These are phyloP conservation scores for Nasonia oneida DNA, from an alignment of 2,888 invertebrate genomes.

Conservation along the genomic window DNA sequence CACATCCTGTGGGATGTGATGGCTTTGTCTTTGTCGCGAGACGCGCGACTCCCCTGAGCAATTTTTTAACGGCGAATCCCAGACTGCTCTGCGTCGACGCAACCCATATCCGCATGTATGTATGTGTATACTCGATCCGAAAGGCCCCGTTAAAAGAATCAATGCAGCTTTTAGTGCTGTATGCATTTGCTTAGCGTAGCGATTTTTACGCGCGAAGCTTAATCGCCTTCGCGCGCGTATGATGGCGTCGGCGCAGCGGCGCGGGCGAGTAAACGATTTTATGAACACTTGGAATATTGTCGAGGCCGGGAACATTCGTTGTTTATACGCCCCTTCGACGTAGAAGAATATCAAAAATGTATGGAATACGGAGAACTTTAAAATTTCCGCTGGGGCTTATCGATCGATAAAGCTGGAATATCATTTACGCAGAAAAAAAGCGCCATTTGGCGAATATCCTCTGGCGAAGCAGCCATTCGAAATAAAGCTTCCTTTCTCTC, in stretches of 20 bases:
- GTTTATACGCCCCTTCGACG: neutral
- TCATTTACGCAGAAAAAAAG: too few relatives aligned
- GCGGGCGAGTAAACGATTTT: neutral
- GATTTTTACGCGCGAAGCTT: slow-evolving; percentile 1
- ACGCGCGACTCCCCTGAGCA: neutral
- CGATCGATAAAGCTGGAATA: neutral
- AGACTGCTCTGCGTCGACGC: neutral
- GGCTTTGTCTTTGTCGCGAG: slow-evolving; percentile 10
- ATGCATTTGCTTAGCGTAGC: neutral
- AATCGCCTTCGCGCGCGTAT: neutral
- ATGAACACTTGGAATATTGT: slow-evolving; percentile 10
- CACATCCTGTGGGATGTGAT: slow-evolving; percentile 10
- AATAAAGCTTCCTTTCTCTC: neutral
- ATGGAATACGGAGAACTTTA: neutral
- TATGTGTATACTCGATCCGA: neutral
- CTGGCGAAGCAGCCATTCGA: too few relatives aligned
- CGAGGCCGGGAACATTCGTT: neutral
- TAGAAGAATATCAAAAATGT: neutral
- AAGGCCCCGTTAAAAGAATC: neutral
- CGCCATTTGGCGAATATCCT: too few relatives aligned
- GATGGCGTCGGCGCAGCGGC: neutral
- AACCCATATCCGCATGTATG: neutral
- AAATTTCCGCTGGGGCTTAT: neutral
- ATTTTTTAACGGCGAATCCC: neutral
- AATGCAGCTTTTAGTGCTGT: neutral